Conservation (phyloP, 2,797 vertebrate genomes). For the Pantherophis alleghaniensis region DNA sequence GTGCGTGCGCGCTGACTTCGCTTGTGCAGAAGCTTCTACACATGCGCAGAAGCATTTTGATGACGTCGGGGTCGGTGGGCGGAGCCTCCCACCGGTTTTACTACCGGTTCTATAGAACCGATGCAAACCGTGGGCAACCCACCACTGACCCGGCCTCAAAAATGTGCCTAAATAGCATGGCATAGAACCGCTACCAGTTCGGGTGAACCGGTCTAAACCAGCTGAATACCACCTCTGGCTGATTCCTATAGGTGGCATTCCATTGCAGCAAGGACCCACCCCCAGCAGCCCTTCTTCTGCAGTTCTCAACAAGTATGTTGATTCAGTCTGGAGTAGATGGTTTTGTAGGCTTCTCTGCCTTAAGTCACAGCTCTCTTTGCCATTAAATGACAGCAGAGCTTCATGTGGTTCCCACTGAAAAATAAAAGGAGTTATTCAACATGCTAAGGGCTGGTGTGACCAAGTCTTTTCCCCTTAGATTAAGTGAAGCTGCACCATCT, state of each 20-base stretch:
- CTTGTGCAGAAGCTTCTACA: no score
- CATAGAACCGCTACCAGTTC: no score
- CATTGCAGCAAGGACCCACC: not conserved
- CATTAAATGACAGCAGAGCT: not conserved
- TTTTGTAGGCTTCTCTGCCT: not conserved
- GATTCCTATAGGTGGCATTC: not conserved
- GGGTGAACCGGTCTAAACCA: no score
- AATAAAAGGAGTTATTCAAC: not conserved
- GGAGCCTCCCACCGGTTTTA: no score
- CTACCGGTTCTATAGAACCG: no score
- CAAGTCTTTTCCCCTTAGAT: not conserved
- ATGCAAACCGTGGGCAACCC: no score
- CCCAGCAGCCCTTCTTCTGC: not conserved
- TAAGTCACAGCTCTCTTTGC: not conserved
- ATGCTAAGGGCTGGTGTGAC: not conserved
- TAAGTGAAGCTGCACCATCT: not conserved
- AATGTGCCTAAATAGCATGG: no score
- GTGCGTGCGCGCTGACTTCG: fast-evolving
- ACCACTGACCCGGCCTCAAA: no score
- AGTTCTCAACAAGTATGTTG: not conserved
- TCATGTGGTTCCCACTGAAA: not conserved
- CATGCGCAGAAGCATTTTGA: no score
- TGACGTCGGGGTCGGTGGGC: no score
- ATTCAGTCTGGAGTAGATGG: not conserved
- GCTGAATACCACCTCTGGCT: no score